Base-by-base conservation (phyloP, 2,797 vertebrate species). In the Clarias pachynema region DNA sequence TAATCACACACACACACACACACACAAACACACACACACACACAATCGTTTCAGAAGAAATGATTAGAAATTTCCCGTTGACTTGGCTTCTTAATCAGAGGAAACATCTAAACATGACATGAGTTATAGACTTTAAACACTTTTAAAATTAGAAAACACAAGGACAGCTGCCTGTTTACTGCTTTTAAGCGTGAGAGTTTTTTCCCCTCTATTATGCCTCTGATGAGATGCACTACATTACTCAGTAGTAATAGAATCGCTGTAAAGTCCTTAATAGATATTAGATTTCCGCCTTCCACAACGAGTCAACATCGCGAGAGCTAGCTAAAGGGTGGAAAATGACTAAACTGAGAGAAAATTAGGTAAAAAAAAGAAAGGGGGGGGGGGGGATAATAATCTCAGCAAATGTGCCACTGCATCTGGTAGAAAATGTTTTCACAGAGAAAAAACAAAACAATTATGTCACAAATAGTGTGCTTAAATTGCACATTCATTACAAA, bases 391-490 rank as follows among this genome's bases (percentile, higher is more conserved):
- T 10, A 53, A 26, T 29, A 49, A 59, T 56, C 74, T 68, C 20
- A 40, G 66, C 37, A 65, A 81, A 86, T 44, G 79, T 57, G 63
- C 79, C 81, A 26, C 60, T 31, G 79, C n/a, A 79, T 59, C 63
- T 63, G 37, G 79, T 16, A 66, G 37, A 29, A 80, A 80, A 80
- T 80, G 62, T 66, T 80, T 80, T 80, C 37, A 20, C n/a, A 68
- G 70, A 68, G 26, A 75, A 68, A 69, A 82, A 82, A 56, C 72
- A 84, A 69, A 82, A 82, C 65, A 79, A 84, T 80, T 83, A 70
- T 78, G 63, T 78, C 80, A 22, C 80, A 83, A 82, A 86, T 79
- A 63, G 73, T 70, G 85, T 53, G 56, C 53, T 86, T 86, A 83
- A 79, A 83, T 86, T 83, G 53, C 75, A 84, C 79, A 53, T 80